phyloP scores from a whole-genome alignment of 1,140 invertebrate species.

The Aphelenchoides besseyi region DNA sequence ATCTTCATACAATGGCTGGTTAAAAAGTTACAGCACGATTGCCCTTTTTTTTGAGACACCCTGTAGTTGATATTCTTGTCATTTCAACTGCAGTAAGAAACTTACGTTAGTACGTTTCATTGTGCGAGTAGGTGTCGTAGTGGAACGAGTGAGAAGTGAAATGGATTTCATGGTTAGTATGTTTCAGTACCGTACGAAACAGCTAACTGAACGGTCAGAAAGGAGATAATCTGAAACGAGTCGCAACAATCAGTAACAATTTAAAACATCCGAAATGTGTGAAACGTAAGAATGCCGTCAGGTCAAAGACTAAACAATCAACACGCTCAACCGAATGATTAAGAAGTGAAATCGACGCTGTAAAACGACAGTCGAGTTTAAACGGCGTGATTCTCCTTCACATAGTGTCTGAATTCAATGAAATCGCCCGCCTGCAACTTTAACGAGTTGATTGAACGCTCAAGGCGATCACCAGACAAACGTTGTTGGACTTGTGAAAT shows the following conservation, averaged over 20 bases:
- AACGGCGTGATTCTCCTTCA: background rate
- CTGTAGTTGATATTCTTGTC: too few species aligned
- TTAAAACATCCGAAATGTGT: background rate
- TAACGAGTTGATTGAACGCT: slow-evolving; percentile 1
- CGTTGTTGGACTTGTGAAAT: background rate
- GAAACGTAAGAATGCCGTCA: background rate
- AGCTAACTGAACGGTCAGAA: background rate
- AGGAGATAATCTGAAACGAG: background rate
- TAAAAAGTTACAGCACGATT: too few species aligned
- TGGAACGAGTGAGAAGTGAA: slow-evolving; percentile 11
- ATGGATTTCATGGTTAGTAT: background rate
- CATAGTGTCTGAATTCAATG: background rate
- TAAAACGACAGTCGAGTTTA: background rate
- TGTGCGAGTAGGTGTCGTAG: background rate
- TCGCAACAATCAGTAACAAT: background rate
- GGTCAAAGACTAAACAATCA: background rate
- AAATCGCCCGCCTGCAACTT: background rate
- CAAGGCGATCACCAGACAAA: background rate
- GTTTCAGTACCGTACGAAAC: background rate
- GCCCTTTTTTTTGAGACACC: background rate
- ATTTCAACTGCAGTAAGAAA: too few species aligned
- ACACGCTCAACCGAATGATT: background rate
- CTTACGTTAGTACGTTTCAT: background rate
- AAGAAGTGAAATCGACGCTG: slow-evolving; percentile 1
- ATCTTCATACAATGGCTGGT: too few species aligned